Conservation (phyloP, 2,113 vertebrate species). For the Campylomormyrus tamandua region DNA sequence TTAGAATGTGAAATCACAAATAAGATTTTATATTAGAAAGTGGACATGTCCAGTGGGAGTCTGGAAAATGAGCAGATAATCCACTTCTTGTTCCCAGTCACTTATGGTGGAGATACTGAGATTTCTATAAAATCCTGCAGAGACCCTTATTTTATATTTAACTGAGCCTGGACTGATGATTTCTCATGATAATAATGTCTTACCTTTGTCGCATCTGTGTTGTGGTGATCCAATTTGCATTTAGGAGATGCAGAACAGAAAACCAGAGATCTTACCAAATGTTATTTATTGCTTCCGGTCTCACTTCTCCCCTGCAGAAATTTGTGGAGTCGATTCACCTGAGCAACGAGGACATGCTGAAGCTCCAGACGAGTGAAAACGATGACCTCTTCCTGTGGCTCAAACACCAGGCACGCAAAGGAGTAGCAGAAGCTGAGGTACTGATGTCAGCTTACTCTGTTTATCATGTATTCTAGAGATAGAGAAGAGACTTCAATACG, state of each 20-base stretch:
- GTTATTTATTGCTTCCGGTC: background rate
- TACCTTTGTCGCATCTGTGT: background rate
- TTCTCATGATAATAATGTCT: background rate
- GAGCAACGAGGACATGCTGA: conserved; percentile 54
- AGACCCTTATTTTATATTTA: background rate
- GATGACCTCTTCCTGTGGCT: conserved; percentile 70
- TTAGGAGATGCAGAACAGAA: background rate
- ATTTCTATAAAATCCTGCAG: background rate
- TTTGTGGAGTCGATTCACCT: conserved; percentile 63
- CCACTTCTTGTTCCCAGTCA: background rate
- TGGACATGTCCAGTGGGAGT: background rate
- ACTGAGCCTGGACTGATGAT: background rate
- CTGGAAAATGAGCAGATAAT: background rate
- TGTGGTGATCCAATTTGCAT: background rate
- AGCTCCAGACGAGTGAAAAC: conserved; percentile 56
- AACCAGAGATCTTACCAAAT: background rate
- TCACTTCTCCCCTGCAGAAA: conserved; percentile 35
- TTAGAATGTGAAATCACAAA: background rate
- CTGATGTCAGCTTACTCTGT: background rate
- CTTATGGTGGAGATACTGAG: background rate
- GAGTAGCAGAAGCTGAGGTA: conserved; percentile 63
- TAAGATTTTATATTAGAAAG: background rate
- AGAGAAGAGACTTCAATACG: background rate
- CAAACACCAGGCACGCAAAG: conserved; percentile 59
- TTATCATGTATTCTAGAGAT: background rate